These are phyloP conservation scores for Turnix velox DNA, from an alignment of 2,113 vertebrate genomes.

Conservation along the genomic window DNA sequence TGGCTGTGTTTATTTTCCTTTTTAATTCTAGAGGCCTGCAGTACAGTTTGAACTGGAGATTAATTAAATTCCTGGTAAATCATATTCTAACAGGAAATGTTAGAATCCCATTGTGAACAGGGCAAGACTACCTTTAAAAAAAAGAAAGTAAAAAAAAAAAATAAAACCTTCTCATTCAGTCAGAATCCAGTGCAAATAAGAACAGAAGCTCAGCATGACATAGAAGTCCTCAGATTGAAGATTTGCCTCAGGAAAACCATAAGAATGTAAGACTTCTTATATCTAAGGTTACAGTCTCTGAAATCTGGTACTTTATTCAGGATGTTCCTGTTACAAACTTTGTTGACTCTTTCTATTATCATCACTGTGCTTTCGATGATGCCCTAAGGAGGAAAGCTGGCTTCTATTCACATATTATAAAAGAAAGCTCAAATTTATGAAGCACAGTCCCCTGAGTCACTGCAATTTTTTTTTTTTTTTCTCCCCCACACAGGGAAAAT, in stretches of 20 bases:
- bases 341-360: not conserved
- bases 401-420: not conserved
- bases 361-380: not conserved
- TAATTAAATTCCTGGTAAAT: constrained; percentile 38
- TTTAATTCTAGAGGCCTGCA: not conserved
- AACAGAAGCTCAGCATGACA: not conserved
- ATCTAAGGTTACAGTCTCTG: not conserved
- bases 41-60: constrained; percentile 10
- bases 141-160: not conserved
- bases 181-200: not conserved
- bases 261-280: not conserved
- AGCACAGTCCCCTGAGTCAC: not conserved
- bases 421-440: not conserved
- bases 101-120: not conserved
- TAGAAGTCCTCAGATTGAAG: not conserved
- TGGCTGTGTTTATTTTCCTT: constrained; percentile 7
- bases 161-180: not conserved
- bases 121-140: not conserved
- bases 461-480: not conserved
- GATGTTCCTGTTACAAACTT: not conserved
- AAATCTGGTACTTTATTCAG: not conserved
- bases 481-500: not conserved
- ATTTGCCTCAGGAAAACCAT: not conserved
- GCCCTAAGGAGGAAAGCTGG: not conserved
- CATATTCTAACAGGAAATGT: not conserved